phyloP scores from a whole-genome alignment of 2,113 vertebrate species.

The Trinectes maculatus region DNA sequence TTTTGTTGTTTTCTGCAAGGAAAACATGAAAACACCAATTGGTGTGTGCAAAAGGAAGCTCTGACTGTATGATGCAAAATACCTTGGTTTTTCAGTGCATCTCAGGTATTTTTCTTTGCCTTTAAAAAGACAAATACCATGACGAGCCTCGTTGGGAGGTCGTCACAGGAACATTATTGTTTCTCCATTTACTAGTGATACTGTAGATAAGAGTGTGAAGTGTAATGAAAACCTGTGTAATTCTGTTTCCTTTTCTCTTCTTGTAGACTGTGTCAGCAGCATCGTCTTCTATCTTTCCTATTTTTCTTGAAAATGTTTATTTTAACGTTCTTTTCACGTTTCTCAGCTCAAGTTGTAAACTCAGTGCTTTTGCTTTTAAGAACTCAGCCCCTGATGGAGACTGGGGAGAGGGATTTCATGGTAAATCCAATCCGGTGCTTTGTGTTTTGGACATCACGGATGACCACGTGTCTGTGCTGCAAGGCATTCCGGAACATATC shows the following conservation, averaged over 20 bases:
- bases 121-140: no score
- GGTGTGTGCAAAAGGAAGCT: no score
- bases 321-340: no score
- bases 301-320: no score
- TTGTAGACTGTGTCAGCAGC: conserved; percentile 73
- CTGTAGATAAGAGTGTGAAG: not conserved
- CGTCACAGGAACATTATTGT: not conserved
- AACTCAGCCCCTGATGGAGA: conserved; percentile 81
- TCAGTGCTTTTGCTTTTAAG: not conserved
- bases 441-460: conserved; percentile 90
- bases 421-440: conserved; percentile 86
- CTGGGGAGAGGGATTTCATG: conserved; percentile 90
- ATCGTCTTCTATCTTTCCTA: conserved; percentile 58
- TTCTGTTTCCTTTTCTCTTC: conserved; percentile 6
- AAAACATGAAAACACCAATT: no score
- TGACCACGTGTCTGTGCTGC: conserved; percentile 87
- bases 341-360: not conserved
- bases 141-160: not conserved
- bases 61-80: no score
- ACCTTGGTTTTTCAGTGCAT: no score
- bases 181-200: not conserved
- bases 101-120: no score
- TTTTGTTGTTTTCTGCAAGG: no score
- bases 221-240: not conserved
- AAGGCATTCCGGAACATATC: conserved; percentile 87